Base-by-base conservation (phyloP, 2,797 vertebrate genomes). In the Sorex maritimensis region DNA sequence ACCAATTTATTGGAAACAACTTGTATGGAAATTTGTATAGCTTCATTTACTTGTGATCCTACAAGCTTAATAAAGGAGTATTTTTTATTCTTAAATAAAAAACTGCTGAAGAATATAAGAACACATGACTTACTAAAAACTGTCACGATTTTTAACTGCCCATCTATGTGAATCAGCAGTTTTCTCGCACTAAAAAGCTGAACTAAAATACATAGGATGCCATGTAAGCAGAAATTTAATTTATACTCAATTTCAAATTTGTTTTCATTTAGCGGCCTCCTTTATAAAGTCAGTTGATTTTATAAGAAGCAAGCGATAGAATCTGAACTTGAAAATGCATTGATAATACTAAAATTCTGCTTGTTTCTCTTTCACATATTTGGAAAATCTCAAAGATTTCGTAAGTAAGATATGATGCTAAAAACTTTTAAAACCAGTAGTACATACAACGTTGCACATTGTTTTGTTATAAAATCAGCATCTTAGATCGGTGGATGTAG, bases 201-300 rank as follows among this genome's bases (percentile, higher is more conserved):
- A 69, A 68, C 30, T 55, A 55, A 94, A 80, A 11, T 63, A 55
- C 13, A 55, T 12, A 55, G 49, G 90, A 58, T 55, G 21, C 79
- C 17, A 75, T 26, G 23, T 88, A 74, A 87, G 44, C 24, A 34
- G 41, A 71, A 85, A 67, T 13, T 72, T 72, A 1, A 61, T 92
- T 21, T 15, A 80, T 71, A 65, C 9, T 91, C 30, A 77, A 26
- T 91, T 94, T 92, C 86, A 95, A 88, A 81, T 91, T 17, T 10
- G 6, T 23, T 91, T 91, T 80, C 46, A n/a, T 90, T 77, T 44
- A 52, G 92, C 78, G 92, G 28, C 30, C 55, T 89, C 15, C 38
- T 11, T 93, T 49, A 69, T 63, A 73, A 78, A 78, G 81, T 75
- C 34, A n/a, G 61, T 82, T 83, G 49, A 85, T 75, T 80, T 90